phyloP scores from a whole-genome alignment of 2,888 invertebrate genomes.

The Ophion ellenae region DNA sequence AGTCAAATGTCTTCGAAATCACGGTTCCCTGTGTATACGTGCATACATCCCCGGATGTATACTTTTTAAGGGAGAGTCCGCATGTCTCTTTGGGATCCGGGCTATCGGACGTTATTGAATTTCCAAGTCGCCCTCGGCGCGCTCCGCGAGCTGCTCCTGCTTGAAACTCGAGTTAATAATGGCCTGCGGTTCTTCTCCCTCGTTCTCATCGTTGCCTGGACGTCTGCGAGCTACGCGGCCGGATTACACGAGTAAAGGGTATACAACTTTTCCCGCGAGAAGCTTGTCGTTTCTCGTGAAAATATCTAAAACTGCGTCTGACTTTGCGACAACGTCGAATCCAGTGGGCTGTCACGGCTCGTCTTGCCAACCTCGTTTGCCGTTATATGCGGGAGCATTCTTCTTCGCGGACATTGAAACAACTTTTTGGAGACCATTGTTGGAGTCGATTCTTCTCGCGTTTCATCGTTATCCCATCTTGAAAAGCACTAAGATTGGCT shows the following conservation, averaged over 20 bases:
- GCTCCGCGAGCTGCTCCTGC: constrained; percentile 46
- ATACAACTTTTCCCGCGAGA: constrained; percentile 17
- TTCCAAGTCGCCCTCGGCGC: constrained; percentile 65
- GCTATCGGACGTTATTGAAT: constrained; percentile 77
- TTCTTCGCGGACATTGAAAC: constrained; percentile 28
- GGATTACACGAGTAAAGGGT: constrained; percentile 49
- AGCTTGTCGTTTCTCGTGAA: constrained; percentile 57
- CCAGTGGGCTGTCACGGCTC: constrained; percentile 25
- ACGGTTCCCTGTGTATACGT: neutral
- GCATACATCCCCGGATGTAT: neutral
- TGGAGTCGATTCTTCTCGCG: neutral
- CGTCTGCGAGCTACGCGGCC: constrained; percentile 20
- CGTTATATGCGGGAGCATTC: constrained; percentile 34
- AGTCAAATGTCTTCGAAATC: neutral
- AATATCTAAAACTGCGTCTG: neutral
- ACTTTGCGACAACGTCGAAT: constrained; percentile 29
- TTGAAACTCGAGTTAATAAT: constrained; percentile 75
- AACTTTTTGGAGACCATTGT: constrained; percentile 24
- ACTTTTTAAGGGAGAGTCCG: constrained; percentile 15
- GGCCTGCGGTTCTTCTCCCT: constrained; percentile 67
- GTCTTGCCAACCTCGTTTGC: constrained; percentile 14
- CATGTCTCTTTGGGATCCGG: constrained; percentile 25
- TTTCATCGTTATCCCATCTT: neutral
- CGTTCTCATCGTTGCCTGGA: constrained; percentile 46
- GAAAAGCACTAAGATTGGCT: neutral